Conservation (phyloP, 2,888 invertebrate genomes). For the Morinoia aosen region DNA sequence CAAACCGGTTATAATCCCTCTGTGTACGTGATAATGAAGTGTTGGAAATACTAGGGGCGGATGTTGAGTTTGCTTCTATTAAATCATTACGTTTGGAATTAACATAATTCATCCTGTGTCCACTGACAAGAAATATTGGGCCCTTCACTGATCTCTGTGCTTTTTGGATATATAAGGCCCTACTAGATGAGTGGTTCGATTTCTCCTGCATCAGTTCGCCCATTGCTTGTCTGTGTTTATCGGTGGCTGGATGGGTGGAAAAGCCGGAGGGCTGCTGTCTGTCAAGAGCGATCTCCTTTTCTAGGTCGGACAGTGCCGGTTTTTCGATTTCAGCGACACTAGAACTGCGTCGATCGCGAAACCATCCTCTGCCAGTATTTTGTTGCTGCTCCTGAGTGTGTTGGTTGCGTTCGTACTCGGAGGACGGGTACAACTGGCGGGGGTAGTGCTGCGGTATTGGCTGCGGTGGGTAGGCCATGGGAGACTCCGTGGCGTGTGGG, state of each 20-base stretch:
- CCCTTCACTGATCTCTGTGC: background rate
- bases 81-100: background rate
- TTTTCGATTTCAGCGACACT: background rate
- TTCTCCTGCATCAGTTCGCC: background rate
- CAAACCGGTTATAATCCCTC: background rate
- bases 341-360: background rate
- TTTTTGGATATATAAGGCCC: background rate
- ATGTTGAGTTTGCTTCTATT: background rate
- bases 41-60: background rate
- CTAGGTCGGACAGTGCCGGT: background rate
- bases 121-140: background rate
- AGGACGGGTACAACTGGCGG: background rate
- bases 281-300: background rate
- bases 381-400: background rate
- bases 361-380: background rate
- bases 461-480: background rate
- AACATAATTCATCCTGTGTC: background rate
- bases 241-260: background rate
- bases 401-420: background rate
- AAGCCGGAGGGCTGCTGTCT: background rate
- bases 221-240: background rate
- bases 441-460: slow-evolving; percentile 23
- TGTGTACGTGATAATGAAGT: background rate
- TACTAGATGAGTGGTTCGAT: background rate
- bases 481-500: slow-evolving; percentile 10